A percentile compares a stretch with the other conserved stretches of the same genome.
Conservation (phyloP, 2,113 vertebrate species). For the Mystacornis crossleyi region DNA sequence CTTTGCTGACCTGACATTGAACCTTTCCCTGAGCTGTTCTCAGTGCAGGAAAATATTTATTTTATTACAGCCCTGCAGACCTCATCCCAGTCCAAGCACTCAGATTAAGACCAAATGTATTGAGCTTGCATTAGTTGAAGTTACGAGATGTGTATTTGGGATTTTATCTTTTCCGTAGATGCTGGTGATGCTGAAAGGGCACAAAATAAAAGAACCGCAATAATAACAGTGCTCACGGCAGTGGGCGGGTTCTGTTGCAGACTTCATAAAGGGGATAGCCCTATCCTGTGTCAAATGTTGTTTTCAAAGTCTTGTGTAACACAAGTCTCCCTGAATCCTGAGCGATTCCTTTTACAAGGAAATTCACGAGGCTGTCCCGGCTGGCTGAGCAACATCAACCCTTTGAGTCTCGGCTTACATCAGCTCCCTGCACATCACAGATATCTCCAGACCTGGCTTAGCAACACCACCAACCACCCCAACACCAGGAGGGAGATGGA, state of each 20-base stretch:
- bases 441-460: not conserved
- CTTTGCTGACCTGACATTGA: slow-evolving; percentile 68
- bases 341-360: slow-evolving; percentile 63
- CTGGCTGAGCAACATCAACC: not conserved
- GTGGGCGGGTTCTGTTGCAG: not conserved
- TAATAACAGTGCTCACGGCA: not conserved
- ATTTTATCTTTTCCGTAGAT: slow-evolving; percentile 9
- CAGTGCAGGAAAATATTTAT: slow-evolving; percentile 68
- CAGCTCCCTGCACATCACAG: not conserved
- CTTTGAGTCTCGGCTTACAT: accelerated
- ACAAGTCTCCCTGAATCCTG: slow-evolving; percentile 7
- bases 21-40: slow-evolving; percentile 41
- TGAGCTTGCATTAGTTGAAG: not conserved
- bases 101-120: slow-evolving; percentile 56
- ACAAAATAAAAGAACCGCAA: not conserved
- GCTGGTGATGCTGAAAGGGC: not conserved
- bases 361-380: not conserved
- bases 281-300: slow-evolving; percentile 22
- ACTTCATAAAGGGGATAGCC: slow-evolving; percentile 20
- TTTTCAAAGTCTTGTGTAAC: slow-evolving; percentile 18
- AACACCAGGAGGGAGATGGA: not conserved
- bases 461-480: not conserved
- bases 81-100: slow-evolving; percentile 11
- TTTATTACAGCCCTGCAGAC: slow-evolving; percentile 45
- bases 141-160: not conserved